phyloP scores from a whole-genome alignment of 2,888 invertebrate species.

The Phortica okadai region DNA sequence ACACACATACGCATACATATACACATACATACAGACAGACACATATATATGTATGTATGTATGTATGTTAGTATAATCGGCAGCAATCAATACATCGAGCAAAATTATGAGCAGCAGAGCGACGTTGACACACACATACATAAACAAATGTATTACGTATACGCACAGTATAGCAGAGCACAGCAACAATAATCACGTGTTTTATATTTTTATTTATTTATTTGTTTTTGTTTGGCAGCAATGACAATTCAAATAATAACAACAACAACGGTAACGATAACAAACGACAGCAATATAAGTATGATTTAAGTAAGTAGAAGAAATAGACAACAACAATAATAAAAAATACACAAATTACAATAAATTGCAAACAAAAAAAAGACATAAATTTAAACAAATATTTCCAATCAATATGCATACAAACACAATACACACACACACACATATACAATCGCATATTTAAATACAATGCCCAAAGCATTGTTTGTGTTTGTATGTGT shows the following conservation, averaged over 20 bases:
- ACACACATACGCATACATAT: conserved; percentile 38
- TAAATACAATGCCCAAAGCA: not conserved
- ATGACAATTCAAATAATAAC: not conserved
- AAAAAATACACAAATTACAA: not conserved
- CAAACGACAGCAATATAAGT: not conserved
- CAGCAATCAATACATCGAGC: too few species aligned
- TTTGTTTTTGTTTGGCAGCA: conserved; percentile 3
- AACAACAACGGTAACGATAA: not conserved
- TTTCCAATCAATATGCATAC: conserved; percentile 13
- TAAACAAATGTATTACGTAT: conserved; percentile 31
- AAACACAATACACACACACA: not conserved
- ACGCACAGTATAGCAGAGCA: conserved; percentile 1
- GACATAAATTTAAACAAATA: not conserved
- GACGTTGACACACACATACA: conserved; percentile 42
- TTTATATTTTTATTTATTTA: not conserved
- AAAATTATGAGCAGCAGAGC: not conserved
- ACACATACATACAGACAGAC: conserved; percentile 24
- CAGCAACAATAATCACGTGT: not conserved
- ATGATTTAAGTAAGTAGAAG: not conserved
- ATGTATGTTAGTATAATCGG: too few species aligned
- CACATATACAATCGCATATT: conserved; percentile 36
- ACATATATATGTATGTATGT: not conserved
- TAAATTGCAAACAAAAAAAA: not conserved
- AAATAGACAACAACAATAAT: not conserved
- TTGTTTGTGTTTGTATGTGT: not conserved